These are phyloP conservation scores for Urophycis tenuis DNA, from an alignment of 2,797 vertebrate species.

Conservation along the genomic window DNA sequence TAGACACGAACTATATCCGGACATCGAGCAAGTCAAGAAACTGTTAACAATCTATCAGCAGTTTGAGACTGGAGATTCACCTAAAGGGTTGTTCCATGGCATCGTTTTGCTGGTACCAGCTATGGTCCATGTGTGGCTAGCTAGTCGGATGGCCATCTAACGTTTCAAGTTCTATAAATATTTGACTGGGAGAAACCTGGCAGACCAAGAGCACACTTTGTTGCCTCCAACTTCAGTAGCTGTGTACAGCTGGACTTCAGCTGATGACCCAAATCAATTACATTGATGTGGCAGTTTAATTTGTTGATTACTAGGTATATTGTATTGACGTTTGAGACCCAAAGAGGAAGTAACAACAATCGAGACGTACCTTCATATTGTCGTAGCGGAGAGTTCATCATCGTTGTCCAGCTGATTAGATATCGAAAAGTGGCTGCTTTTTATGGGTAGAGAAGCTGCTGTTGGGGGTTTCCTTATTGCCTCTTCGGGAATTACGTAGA, in stretches of 20 bases:
- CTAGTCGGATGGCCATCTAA: slow-evolving; percentile 59
- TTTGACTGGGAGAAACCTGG: slow-evolving; percentile 65
- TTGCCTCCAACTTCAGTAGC: slow-evolving; percentile 50
- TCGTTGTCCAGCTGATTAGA: neutral
- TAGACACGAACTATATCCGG: neutral
- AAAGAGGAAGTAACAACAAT: neutral
- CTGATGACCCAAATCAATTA: slow-evolving; percentile 35
- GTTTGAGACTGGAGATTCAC: neutral
- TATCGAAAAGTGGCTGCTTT: neutral
- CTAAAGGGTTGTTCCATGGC: slow-evolving; percentile 12
- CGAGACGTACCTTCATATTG: neutral
- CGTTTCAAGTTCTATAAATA: slow-evolving; percentile 71
- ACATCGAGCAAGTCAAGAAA: neutral
- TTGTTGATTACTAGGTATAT: slow-evolving; percentile 8
- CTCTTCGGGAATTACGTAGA: neutral
- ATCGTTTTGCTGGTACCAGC: slow-evolving; percentile 12
- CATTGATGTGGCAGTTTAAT: slow-evolving; percentile 21
- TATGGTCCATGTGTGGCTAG: slow-evolving; percentile 30
- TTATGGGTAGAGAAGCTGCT: neutral
- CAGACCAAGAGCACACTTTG: slow-evolving; percentile 47
- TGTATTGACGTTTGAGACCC: slow-evolving; percentile 3
- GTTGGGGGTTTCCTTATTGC: neutral
- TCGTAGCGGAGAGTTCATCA: neutral
- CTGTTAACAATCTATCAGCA: neutral
- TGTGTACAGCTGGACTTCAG: slow-evolving; percentile 34